These are phyloP conservation scores for Octomys mimax DNA, from an alignment of 2,797 vertebrate genomes.

Conservation along the genomic window DNA sequence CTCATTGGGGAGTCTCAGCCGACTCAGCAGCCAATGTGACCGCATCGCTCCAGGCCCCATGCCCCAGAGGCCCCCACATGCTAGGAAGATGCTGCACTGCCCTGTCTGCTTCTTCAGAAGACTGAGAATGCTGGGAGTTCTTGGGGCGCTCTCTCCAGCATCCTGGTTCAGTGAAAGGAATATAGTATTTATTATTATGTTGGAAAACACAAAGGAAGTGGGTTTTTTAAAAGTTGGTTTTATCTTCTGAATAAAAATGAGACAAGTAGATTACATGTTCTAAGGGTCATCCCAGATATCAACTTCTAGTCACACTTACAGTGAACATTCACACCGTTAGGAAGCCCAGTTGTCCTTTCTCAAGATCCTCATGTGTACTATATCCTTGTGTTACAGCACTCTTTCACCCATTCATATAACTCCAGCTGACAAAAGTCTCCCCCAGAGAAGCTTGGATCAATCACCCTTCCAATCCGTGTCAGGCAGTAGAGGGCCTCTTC, in stretches of 20 bases:
- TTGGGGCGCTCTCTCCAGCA: not conserved
- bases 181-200: not conserved
- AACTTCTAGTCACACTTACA: not conserved
- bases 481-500: not conserved
- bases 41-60: not conserved
- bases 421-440: not conserved
- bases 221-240: not conserved
- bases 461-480: not conserved
- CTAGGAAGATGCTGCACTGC: not conserved
- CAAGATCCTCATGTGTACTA: not conserved
- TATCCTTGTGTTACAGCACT: not conserved
- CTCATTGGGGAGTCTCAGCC: not conserved
- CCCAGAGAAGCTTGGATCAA: not conserved
- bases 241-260: constrained; percentile 6
- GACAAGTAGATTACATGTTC: not conserved
- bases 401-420: not conserved
- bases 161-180: not conserved
- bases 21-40: not conserved
- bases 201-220: constrained; percentile 8
- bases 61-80: not conserved
- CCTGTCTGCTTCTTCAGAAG: not conserved
- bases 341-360: not conserved
- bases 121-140: not conserved
- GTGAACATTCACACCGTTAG: not conserved
- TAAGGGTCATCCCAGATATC: not conserved